Percentiles rank a stretch among this genome's conserved stretches.
Conservation (phyloP, 92 coral and sea anemone genomes). For the Epizoanthus illoricatus region DNA sequence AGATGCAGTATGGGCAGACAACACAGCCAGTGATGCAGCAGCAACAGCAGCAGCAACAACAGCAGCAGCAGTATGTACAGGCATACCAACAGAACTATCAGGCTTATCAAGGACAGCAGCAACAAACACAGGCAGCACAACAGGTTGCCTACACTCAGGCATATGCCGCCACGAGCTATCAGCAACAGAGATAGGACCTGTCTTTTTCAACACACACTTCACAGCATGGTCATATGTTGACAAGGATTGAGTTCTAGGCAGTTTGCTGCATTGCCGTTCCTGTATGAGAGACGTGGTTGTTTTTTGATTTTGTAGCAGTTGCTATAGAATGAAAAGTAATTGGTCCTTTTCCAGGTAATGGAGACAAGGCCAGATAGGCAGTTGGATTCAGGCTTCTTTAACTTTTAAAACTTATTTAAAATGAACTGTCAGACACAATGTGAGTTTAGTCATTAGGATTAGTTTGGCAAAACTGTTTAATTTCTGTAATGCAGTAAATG, state of each 20-base stretch:
- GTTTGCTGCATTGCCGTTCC: background rate
- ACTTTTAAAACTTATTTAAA: background rate
- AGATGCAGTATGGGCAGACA: constrained; percentile 24
- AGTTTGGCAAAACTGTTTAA: too few species aligned
- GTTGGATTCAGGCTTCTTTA: background rate
- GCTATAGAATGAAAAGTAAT: background rate
- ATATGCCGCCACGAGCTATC: constrained; percentile 18
- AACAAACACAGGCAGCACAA: constrained; percentile 45
- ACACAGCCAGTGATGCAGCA: constrained; percentile 47
- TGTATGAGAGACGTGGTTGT: background rate
- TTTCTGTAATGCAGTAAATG: too few species aligned
- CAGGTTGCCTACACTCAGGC: constrained; percentile 51
- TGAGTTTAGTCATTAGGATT: too few species aligned
- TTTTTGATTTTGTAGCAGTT: background rate
- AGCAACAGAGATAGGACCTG: constrained; percentile 28
- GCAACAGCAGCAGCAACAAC: too few species aligned
- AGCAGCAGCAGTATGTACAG: constrained; percentile 43
- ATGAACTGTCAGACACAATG: background rate
- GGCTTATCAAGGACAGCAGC: constrained; percentile 47
- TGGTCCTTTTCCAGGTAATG: background rate
- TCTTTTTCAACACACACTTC: background rate
- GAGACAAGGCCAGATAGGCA: background rate
- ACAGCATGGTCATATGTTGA: background rate
- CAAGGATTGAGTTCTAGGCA: background rate
- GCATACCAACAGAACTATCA: constrained; percentile 54